phyloP scores from a whole-genome alignment of 2,113 vertebrate species.

The Notechis scutatus region DNA sequence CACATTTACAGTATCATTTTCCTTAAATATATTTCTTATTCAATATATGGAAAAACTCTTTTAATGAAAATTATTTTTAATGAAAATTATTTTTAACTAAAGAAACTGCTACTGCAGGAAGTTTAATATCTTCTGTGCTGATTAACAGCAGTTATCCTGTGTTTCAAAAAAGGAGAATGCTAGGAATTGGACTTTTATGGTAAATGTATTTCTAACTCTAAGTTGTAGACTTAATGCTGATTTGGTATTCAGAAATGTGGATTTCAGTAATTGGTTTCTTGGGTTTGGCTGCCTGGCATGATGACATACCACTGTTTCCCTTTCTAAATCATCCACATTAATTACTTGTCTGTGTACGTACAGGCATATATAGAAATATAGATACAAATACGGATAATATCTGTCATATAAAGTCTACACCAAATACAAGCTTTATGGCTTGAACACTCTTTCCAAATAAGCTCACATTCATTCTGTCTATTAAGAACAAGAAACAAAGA shows the following conservation, averaged over 20 bases:
- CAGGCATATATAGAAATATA: not conserved
- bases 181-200: not conserved
- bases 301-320: not conserved
- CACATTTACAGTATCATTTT: not conserved
- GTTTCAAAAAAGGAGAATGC: not conserved
- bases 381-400: not conserved
- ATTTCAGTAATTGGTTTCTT: not conserved
- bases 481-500: conserved; percentile 39
- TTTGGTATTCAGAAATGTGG: not conserved
- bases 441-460: conserved; percentile 45
- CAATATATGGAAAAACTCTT: not conserved
- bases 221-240: not conserved
- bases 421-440: conserved; percentile 21
- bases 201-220: not conserved
- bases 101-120: not conserved
- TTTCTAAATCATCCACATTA: not conserved
- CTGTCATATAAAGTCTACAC: not conserved
- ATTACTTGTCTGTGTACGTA: not conserved
- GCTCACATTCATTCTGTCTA: conserved; percentile 41
- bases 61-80: not conserved
- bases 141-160: not conserved
- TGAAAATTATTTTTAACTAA: not conserved
- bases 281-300: not conserved
- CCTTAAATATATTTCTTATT: not conserved
- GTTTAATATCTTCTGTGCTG: not conserved